These are phyloP conservation scores for Sinella curviseta DNA, from an alignment of 1,140 invertebrate genomes.

Conservation along the genomic window DNA sequence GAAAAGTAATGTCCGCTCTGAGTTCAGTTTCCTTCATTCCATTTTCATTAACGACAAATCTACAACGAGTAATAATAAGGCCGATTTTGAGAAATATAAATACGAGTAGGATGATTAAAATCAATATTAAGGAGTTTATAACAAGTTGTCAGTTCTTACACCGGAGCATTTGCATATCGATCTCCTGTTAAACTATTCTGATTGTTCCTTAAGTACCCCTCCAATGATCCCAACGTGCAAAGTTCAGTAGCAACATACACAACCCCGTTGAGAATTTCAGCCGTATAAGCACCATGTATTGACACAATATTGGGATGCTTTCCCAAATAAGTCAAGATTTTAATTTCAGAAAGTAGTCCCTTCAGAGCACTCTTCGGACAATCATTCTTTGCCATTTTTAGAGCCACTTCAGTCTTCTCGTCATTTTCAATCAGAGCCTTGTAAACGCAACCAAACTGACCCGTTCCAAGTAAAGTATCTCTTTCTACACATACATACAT, in stretches of 20 bases:
- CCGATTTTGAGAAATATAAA: background rate
- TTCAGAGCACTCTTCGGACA: conserved; percentile 5
- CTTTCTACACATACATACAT: background rate
- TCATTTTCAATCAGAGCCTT: background rate
- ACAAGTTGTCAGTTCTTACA: background rate
- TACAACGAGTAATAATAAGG: background rate
- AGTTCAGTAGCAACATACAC: conserved; percentile 12
- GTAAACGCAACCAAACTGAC: background rate
- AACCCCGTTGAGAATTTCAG: background rate
- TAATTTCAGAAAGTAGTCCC: conserved; percentile 11
- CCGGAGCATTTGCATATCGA: background rate
- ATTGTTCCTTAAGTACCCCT: background rate
- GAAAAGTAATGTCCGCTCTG: background rate
- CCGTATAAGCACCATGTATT: conserved; percentile 13
- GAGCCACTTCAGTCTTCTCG: background rate
- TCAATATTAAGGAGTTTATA: background rate
- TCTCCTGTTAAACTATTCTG: background rate
- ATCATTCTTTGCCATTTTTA: conserved; percentile 2
- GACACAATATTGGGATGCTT: conserved; percentile 18
- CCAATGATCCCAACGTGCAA: background rate
- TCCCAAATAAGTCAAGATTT: conserved; percentile 23
- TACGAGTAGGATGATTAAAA: background rate
- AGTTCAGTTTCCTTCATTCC: background rate
- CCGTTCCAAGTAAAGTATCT: background rate
- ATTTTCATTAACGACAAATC: background rate